phyloP scores from a whole-genome alignment of 2,113 vertebrate genomes.

The Callocephalon fimbriatum region DNA sequence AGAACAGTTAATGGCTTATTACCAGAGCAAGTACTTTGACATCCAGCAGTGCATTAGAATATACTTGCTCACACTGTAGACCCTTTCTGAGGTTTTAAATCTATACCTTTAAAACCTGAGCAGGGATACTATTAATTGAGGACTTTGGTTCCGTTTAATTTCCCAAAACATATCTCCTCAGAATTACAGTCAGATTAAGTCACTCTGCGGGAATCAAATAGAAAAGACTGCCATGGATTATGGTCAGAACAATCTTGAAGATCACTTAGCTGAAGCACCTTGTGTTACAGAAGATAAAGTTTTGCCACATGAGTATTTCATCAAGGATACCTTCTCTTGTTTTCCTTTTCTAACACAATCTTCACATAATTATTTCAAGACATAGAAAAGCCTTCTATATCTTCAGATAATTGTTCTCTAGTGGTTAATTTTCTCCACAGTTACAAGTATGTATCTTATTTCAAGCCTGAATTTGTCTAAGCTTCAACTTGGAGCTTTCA shows the following conservation, averaged over 20 bases:
- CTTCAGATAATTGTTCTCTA: background rate
- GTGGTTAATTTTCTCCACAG: background rate
- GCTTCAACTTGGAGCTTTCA: background rate
- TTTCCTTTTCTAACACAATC: background rate
- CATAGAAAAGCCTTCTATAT: background rate
- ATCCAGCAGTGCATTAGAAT: background rate
- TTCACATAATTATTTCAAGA: background rate
- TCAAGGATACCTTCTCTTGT: background rate
- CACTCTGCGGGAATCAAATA: background rate
- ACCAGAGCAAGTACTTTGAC: background rate
- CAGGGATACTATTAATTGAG: background rate
- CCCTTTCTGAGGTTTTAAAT: background rate
- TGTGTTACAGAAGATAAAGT: background rate
- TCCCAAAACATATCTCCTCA: background rate
- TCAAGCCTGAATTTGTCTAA: background rate
- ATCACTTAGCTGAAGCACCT: background rate
- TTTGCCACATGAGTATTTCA: background rate
- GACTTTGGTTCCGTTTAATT: background rate
- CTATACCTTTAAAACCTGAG: background rate
- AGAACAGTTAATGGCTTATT: background rate
- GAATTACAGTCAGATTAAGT: background rate
- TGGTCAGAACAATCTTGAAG: background rate
- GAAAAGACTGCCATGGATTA: background rate
- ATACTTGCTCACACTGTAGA: background rate
- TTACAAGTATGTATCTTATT: background rate